These are phyloP conservation scores for Ichneumoninae sp. DNA, from an alignment of 2,888 invertebrate species.

Conservation along the genomic window DNA sequence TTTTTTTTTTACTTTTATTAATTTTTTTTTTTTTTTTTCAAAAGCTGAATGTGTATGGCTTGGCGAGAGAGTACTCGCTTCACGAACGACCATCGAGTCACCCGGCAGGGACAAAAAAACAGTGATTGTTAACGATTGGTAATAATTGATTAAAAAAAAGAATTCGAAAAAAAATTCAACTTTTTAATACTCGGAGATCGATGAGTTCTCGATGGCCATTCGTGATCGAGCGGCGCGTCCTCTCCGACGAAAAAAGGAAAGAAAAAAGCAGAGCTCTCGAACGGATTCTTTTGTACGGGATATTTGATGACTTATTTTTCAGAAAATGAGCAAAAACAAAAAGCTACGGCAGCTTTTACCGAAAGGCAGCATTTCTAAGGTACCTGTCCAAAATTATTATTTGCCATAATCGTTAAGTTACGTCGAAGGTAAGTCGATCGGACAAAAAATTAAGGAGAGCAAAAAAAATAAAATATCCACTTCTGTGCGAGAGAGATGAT, in stretches of 20 bases:
- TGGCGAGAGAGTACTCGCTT: slow-evolving; percentile 35
- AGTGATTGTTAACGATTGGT: neutral
- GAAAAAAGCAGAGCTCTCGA: slow-evolving; percentile 42
- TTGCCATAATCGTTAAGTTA: slow-evolving; percentile 19
- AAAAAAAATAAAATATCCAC: neutral
- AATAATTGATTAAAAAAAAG: neutral
- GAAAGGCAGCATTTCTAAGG: slow-evolving; percentile 88
- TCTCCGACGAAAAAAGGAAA: slow-evolving; percentile 18
- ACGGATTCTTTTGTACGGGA: slow-evolving; percentile 82
- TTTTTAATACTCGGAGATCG: neutral
- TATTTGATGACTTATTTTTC: slow-evolving; percentile 85
- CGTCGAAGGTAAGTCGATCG: slow-evolving; percentile 38
- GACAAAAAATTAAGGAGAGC: slow-evolving; percentile 11
- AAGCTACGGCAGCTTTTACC: slow-evolving; percentile 88
- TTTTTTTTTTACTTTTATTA: slow-evolving; percentile 54
- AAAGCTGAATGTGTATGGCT: slow-evolving; percentile 65
- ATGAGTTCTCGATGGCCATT: slow-evolving; percentile 54
- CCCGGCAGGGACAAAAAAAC: neutral
- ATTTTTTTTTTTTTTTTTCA: slow-evolving; percentile 55
- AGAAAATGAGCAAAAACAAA: slow-evolving; percentile 89
- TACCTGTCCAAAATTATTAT: slow-evolving; percentile 81
- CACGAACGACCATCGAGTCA: slow-evolving; percentile 60
- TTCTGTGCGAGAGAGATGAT: neutral
- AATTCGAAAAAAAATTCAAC: neutral
- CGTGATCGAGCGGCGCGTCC: slow-evolving; percentile 21